These are phyloP conservation scores for Catamblyrhynchus diadema DNA, from an alignment of 2,797 vertebrate genomes.

Conservation along the genomic window DNA sequence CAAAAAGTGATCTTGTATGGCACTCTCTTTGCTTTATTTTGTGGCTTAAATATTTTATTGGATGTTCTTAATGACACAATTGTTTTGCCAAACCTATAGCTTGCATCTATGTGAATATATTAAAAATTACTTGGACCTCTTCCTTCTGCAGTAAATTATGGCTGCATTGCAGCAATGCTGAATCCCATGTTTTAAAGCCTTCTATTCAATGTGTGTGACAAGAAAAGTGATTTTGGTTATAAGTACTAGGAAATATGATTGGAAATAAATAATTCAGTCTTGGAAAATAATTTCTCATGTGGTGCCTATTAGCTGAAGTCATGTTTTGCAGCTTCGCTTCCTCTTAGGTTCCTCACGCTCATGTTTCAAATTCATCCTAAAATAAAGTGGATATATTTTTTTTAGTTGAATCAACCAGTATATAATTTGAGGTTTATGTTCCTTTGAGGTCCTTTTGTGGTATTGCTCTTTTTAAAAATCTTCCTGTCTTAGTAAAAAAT, in stretches of 20 bases:
- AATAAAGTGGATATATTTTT: neutral
- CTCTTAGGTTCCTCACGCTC: neutral
- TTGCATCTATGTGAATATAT: neutral
- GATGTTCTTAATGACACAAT: neutral
- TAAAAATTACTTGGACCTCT: neutral
- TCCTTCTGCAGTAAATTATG: neutral
- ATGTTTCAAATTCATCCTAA: neutral
- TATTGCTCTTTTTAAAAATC: neutral
- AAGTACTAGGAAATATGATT: neutral
- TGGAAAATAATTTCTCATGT: neutral
- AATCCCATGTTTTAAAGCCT: neutral
- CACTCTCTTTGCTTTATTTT: neutral
- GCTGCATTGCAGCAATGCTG: neutral
- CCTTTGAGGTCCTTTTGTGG: neutral
- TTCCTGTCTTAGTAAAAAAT: neutral
- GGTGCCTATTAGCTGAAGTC: neutral
- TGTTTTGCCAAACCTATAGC: neutral
- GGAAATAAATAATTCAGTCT: neutral
- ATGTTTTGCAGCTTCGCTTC: neutral
- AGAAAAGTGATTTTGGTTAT: neutral
- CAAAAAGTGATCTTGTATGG: neutral
- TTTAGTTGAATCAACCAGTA: neutral
- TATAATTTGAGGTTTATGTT: neutral
- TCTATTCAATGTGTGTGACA: neutral
- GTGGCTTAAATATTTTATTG: neutral